Conservation (phyloP, 2,797 vertebrate species). For the Euphonia xanthogaster region DNA sequence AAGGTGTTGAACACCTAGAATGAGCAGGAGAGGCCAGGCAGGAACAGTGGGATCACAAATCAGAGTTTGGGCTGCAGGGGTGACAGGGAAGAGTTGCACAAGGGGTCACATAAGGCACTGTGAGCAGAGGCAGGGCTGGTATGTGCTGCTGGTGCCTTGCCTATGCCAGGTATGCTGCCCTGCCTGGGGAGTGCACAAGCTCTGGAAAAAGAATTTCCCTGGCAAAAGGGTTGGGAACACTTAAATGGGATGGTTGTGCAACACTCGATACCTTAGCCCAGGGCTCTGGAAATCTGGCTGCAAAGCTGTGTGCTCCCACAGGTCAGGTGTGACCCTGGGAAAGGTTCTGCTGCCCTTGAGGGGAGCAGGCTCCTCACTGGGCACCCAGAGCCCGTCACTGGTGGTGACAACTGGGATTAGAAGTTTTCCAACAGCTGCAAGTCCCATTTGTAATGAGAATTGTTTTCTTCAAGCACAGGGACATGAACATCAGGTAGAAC, state of each 20-base stretch:
- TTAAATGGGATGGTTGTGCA: background rate
- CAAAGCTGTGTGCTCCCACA: background rate
- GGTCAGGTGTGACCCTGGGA: background rate
- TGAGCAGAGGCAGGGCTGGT: background rate
- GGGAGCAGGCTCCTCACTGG: fast-evolving
- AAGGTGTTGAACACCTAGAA: fast-evolving
- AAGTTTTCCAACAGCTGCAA: background rate
- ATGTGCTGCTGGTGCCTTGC: background rate
- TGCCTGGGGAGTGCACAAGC: background rate
- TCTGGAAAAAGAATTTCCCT: conserved; percentile 17
- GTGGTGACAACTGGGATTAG: background rate
- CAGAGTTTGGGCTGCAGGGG: background rate
- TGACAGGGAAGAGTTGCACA: background rate
- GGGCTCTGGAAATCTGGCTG: conserved; percentile 38
- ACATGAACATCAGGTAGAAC: background rate
- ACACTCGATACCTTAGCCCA: background rate
- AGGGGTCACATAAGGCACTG: background rate
- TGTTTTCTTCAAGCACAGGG: background rate
- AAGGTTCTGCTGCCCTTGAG: background rate
- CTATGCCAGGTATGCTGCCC: background rate
- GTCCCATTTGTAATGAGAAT: background rate
- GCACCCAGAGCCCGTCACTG: background rate
- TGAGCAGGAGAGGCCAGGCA: background rate
- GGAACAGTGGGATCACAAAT: fast-evolving
- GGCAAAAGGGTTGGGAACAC: background rate